Conservation (phyloP, 2,797 vertebrate genomes). For the Anguilla anguilla region DNA sequence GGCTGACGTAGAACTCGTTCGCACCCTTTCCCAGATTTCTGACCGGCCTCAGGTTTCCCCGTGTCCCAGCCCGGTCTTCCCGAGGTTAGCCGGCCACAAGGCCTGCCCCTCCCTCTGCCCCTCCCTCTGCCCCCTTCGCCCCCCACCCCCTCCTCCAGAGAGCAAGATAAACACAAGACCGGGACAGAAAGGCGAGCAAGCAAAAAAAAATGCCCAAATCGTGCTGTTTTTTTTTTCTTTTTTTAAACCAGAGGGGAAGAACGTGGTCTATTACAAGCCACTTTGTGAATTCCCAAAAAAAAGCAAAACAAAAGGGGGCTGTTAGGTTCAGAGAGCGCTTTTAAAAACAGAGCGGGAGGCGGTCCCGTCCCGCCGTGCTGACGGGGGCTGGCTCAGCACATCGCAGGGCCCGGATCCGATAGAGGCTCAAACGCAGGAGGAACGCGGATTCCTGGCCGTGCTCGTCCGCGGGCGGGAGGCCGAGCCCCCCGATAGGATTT, state of each 20-base stretch:
- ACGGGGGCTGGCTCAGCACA: constrained; percentile 59
- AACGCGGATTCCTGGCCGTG: constrained; percentile 1
- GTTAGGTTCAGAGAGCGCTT: constrained; percentile 31
- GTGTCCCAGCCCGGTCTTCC: constrained; percentile 12
- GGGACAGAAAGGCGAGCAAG: constrained; percentile 6
- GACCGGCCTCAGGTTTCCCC: constrained; percentile 24
- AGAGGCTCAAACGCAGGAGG: constrained; percentile 5
- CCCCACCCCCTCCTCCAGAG: background rate
- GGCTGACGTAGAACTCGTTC: background rate
- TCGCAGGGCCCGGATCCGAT: constrained; percentile 29
- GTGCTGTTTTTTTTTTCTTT: background rate
- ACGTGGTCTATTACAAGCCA: background rate
- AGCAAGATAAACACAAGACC: constrained; percentile 23
- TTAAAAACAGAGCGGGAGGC: constrained; percentile 4
- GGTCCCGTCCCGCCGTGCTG: constrained; percentile 48
- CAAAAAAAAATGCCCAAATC: background rate
- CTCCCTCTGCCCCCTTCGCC: constrained; percentile 13
- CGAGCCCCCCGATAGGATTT: background rate
- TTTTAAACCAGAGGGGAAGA: constrained; percentile 3
- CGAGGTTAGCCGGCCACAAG: constrained; percentile 14
- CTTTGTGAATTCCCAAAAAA: constrained; percentile 27
- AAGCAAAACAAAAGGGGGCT: constrained; percentile 48
- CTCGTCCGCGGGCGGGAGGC: background rate
- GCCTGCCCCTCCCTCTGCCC: constrained; percentile 28
- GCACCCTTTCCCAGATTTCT: background rate